Percentiles rank a stretch among this genome's conserved stretches.
Conservation (phyloP, 2,888 invertebrate genomes). For the Platypus cylindrus region DNA sequence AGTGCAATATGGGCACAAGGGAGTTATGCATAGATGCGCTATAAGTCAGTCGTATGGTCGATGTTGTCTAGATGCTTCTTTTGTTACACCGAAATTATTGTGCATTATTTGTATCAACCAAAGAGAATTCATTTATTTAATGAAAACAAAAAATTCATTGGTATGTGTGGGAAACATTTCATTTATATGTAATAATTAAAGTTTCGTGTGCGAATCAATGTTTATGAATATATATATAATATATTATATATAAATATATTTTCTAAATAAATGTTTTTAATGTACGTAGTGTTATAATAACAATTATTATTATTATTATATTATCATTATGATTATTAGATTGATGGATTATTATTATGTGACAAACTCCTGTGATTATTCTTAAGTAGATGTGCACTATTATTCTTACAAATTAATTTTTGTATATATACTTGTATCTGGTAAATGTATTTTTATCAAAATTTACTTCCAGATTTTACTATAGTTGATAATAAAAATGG, state of each 20-base stretch:
- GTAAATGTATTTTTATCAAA: conserved; percentile 33
- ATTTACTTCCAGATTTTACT: conserved; percentile 30
- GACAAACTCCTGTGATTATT: conserved; percentile 9
- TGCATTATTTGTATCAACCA: too few species aligned
- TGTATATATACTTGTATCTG: conserved; percentile 2
- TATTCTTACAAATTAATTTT: conserved; percentile 1
- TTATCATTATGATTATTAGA: conserved; percentile 6
- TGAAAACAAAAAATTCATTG: too few species aligned
- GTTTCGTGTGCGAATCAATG: too few species aligned
- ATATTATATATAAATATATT: too few species aligned
- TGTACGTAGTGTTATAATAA: conserved; percentile 5
- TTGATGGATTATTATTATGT: conserved; percentile 4
- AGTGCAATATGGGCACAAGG: too few species aligned
- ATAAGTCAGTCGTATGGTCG: too few species aligned
- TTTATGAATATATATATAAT: conserved; percentile 5
- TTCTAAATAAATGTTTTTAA: conserved; percentile 6
- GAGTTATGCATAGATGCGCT: too few species aligned
- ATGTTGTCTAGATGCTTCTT: too few species aligned
- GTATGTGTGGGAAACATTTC: too few species aligned
- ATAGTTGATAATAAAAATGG: conserved; percentile 6
- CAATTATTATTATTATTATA: conserved; percentile 1
- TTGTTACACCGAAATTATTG: too few species aligned
- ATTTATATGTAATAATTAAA: too few species aligned
- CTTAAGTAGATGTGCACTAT: conserved; percentile 5
- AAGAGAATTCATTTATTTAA: too few species aligned